Percentiles rank a stretch among this genome's conserved stretches.
Conservation (phyloP, 2,888 invertebrate genomes). For the Smittia aterrima region DNA sequence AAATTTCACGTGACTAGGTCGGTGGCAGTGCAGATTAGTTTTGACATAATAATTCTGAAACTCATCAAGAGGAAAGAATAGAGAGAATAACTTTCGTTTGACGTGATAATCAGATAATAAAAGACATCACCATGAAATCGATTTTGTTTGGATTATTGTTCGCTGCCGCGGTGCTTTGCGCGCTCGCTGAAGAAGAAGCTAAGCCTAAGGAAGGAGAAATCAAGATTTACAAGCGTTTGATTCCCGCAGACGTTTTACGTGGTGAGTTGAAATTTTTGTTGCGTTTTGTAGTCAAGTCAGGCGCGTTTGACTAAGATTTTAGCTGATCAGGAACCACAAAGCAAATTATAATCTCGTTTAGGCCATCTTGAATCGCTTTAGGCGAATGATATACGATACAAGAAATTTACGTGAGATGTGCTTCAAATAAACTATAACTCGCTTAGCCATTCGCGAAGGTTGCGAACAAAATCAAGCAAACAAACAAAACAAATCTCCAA, state of each 20-base stretch:
- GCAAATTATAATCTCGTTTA: background rate
- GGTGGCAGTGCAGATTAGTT: background rate
- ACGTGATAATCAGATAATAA: background rate
- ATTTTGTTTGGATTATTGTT: slow-evolving; percentile 32
- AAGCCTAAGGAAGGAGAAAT: slow-evolving; percentile 56
- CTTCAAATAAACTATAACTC: background rate
- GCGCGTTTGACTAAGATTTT: background rate
- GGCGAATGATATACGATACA: too few species aligned
- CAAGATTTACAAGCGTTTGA: slow-evolving; percentile 76
- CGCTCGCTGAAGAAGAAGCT: slow-evolving; percentile 3
- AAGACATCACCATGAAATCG: slow-evolving; percentile 34
- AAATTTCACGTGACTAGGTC: slow-evolving; percentile 32
- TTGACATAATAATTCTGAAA: background rate
- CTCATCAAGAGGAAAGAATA: background rate
- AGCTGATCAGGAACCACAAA: background rate
- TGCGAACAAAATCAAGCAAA: background rate
- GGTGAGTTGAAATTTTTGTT: slow-evolving; percentile 58
- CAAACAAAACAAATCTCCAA: slow-evolving; percentile 15
- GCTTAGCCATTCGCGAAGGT: background rate
- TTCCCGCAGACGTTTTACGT: slow-evolving; percentile 86
- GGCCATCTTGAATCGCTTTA: too few species aligned
- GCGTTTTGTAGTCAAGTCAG: slow-evolving; percentile 43
- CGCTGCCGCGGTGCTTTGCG: slow-evolving; percentile 14
- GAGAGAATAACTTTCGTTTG: background rate
- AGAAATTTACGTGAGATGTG: background rate